Evolutionary conservation across 2,113 vertebrate genomes (phyloP).

Genomic region (Chiloscyllium plagiosum): DNA sequence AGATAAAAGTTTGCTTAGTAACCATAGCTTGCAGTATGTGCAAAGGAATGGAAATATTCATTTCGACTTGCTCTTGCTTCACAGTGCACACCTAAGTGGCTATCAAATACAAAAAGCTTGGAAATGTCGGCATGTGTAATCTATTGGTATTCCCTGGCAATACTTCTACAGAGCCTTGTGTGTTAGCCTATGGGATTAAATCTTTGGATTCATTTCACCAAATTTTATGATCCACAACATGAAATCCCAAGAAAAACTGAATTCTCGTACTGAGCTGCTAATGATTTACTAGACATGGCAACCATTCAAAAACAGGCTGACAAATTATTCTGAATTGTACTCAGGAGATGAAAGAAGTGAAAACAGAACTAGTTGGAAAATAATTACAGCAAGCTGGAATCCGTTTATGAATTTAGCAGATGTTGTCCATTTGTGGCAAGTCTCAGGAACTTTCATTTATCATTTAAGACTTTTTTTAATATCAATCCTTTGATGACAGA

Average conservation of each 20-base stretch:
- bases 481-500: background rate
- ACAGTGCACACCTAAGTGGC: background rate
- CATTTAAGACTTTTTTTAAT: background rate
- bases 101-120: background rate
- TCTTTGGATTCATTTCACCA: background rate
- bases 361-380: background rate
- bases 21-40: background rate
- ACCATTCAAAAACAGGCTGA: background rate
- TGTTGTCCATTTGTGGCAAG: background rate
- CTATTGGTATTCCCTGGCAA: background rate
- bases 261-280: background rate
- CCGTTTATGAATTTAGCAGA: background rate
- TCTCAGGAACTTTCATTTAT: background rate
- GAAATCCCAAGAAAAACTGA: background rate
- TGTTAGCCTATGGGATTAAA: background rate
- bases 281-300: constrained; percentile 8
- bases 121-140: background rate
- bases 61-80: background rate
- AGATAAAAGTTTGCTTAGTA: background rate
- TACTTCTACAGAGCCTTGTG: background rate
- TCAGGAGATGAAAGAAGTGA: constrained; percentile 22
- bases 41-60: background rate
- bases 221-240: background rate
- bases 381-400: background rate
- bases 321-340: background rate